These are phyloP conservation scores for Drosophila pectinifera DNA, from an alignment of 1,140 invertebrate genomes.

Conservation along the genomic window DNA sequence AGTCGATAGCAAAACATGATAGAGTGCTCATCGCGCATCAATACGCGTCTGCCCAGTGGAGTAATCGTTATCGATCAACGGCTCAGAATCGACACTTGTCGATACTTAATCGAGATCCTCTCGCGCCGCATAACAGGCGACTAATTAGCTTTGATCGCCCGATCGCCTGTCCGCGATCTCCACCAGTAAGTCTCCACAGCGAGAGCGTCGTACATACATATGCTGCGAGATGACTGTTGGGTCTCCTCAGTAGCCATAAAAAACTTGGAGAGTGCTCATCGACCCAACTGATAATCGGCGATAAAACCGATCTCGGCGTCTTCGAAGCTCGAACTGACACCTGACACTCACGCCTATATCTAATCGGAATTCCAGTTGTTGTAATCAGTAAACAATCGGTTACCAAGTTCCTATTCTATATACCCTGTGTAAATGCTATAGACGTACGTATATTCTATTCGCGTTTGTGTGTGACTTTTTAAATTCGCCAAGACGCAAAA, in stretches of 20 bases:
- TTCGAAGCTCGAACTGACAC: slow-evolving; percentile 3
- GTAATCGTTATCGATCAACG: slow-evolving; percentile 84
- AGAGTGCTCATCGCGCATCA: slow-evolving; percentile 82
- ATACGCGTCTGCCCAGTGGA: slow-evolving; percentile 79
- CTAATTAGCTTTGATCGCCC: slow-evolving; percentile 15
- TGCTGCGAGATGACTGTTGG: neutral
- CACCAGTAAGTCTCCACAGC: slow-evolving; percentile 11
- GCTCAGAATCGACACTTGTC: slow-evolving; percentile 85
- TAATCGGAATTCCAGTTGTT: slow-evolving; percentile 23
- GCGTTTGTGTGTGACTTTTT: slow-evolving; percentile 39
- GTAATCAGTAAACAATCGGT: slow-evolving; percentile 27
- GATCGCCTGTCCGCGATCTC: neutral
- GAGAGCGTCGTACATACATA: neutral
- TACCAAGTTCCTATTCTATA: neutral
- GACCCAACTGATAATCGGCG: slow-evolving; percentile 12
- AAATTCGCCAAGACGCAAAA: slow-evolving; percentile 75
- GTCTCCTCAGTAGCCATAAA: slow-evolving; percentile 17
- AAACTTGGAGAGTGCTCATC: slow-evolving; percentile 15
- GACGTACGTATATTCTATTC: slow-evolving; percentile 19
- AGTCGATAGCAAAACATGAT: slow-evolving; percentile 84
- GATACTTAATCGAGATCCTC: slow-evolving; percentile 84
- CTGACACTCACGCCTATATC: slow-evolving; percentile 15
- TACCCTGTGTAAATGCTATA: neutral
- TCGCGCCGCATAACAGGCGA: slow-evolving; percentile 83
- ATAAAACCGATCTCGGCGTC: slow-evolving; percentile 26